Conservation (phyloP, 2,888 invertebrate genomes). For the Drosophila bunnanda region DNA sequence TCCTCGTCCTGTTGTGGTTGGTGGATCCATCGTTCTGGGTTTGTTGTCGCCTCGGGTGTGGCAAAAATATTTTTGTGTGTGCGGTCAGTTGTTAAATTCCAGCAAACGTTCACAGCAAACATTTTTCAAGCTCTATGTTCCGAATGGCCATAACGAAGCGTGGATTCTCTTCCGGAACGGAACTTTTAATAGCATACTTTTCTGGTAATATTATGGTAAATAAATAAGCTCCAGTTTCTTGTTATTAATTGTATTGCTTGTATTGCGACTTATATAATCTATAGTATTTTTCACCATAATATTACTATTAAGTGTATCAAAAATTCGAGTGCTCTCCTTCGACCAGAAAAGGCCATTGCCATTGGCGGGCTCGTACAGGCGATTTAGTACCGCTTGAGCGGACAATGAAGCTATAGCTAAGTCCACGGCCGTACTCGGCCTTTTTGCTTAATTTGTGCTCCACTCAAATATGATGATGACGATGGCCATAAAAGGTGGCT, state of each 20-base stretch:
- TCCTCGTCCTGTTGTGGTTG: conserved; percentile 33
- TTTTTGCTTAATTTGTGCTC: conserved; percentile 61
- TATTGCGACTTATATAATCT: background rate
- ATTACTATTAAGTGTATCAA: too few relatives aligned
- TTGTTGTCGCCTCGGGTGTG: conserved; percentile 70
- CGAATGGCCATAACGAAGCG: background rate
- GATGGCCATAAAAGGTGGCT: conserved; percentile 23
- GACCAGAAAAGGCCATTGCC: conserved; percentile 26
- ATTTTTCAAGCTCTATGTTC: conserved; percentile 12
- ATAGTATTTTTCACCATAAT: background rate
- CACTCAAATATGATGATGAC: conserved; percentile 26
- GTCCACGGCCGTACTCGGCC: conserved; percentile 35
- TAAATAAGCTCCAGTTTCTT: background rate
- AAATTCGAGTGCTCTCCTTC: background rate
- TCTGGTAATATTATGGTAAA: background rate
- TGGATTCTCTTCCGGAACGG: conserved; percentile 4
- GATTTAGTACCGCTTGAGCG: conserved; percentile 67
- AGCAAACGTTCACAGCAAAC: conserved; percentile 57
- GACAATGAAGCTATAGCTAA: conserved; percentile 55
- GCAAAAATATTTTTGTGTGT: conserved; percentile 77
- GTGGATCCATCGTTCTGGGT: conserved; percentile 24
- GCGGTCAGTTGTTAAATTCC: conserved; percentile 78
- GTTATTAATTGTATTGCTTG: background rate
- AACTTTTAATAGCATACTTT: background rate
- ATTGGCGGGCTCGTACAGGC: conserved; percentile 47